Percentiles rank a stretch among this genome's conserved stretches.
phyloP scores from a whole-genome alignment of 2,113 vertebrate genomes.

The Lamprotornis superbus region DNA sequence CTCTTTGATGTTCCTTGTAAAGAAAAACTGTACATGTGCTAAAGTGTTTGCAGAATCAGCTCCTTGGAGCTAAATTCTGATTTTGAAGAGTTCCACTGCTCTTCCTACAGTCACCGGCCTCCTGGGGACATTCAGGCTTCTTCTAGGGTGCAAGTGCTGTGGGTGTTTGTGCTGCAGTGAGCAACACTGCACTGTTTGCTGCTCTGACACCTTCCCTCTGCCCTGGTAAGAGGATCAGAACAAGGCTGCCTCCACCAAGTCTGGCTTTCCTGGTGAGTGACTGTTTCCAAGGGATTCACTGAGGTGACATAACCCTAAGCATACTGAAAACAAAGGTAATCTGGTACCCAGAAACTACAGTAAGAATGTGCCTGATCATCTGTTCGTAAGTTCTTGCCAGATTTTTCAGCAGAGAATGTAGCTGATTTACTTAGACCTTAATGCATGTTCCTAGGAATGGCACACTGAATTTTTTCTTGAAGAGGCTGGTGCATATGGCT shows the following conservation, averaged over 20 bases:
- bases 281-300: neutral
- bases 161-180: neutral
- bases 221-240: neutral
- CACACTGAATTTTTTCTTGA: neutral
- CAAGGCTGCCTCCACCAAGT: neutral
- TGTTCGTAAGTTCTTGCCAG: neutral
- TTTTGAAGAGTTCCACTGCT: neutral
- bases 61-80: neutral
- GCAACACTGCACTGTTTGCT: neutral
- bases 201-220: neutral
- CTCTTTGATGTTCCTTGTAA: conserved; percentile 55
- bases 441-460: neutral
- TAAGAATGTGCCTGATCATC: neutral
- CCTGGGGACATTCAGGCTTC: neutral
- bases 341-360: neutral
- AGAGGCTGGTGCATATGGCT: neutral
- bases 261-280: neutral
- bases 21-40: conserved; percentile 36
- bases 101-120: neutral
- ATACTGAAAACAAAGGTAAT: neutral
- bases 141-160: neutral
- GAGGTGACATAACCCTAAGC: neutral
- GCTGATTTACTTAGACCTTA: neutral
- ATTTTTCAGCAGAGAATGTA: neutral
- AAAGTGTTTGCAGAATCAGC: conserved; percentile 46